A percentile compares a stretch with the other conserved stretches of the same genome.
Conservation (phyloP, 2,888 invertebrate species). For the Nebria brevicollis region DNA sequence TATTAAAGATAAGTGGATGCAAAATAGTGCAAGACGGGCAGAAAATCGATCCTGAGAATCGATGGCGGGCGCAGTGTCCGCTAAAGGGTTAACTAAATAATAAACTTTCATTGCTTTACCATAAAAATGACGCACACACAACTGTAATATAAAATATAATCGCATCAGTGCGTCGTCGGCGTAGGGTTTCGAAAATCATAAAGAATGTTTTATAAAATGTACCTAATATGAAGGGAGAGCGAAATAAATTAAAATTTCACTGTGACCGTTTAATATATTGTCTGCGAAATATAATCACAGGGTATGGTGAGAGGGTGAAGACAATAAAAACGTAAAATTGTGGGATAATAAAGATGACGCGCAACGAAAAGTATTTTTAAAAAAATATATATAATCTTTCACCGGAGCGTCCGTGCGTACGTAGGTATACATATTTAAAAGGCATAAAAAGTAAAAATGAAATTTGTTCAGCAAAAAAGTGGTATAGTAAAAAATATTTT, state of each 20-base stretch:
- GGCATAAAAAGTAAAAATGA: not conserved
- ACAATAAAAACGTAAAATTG: not conserved
- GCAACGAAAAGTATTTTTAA: not conserved
- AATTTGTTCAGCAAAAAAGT: not conserved
- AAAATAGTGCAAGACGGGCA: conserved; percentile 33
- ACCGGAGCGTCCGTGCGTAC: not conserved
- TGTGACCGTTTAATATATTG: too few relatives aligned
- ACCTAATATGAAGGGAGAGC: too few relatives aligned
- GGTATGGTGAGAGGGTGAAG: not conserved
- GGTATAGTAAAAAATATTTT: conserved; percentile 10
- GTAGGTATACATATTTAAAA: not conserved
- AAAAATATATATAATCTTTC: not conserved
- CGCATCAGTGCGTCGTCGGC: too few relatives aligned
- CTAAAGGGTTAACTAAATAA: conserved; percentile 13
- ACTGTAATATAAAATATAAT: not conserved
- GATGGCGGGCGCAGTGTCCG: not conserved
- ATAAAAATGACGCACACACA: not conserved
- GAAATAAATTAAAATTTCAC: too few relatives aligned
- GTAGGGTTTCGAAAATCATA: too few relatives aligned
- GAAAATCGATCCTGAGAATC: conserved; percentile 26
- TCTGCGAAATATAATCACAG: not conserved
- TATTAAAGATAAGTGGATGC: conserved; percentile 62
- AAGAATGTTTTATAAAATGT: not conserved
- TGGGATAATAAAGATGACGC: not conserved
- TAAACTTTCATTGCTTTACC: not conserved